Percentiles rank a stretch among this genome's conserved stretches.
Conservation (phyloP, 37 sponge, comb jelly and placozoan species). For the Beroe ovata region DNA sequence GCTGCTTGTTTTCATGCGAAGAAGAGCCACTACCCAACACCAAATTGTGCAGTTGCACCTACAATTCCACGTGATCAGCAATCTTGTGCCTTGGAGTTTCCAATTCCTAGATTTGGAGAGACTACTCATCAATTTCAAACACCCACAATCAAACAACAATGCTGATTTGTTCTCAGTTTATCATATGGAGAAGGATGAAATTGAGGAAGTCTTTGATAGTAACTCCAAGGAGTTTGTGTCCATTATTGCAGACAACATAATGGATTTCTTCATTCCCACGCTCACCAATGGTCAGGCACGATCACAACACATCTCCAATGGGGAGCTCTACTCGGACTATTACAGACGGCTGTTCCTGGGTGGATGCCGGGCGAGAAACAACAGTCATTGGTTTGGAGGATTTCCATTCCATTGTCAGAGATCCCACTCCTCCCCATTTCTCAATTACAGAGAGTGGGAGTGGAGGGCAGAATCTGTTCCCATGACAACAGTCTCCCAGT, state of each 20-base stretch:
- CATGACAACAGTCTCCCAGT: neutral
- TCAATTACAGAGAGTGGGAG: neutral
- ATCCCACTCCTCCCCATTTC: neutral
- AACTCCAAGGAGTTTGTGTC: neutral
- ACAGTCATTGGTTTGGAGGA: neutral
- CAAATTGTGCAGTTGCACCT: neutral
- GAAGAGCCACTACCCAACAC: neutral
- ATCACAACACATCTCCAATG: neutral
- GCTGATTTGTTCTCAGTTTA: neutral
- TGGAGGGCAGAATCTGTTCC: neutral
- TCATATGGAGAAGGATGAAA: neutral
- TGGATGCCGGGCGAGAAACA: neutral
- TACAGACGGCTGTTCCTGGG: neutral
- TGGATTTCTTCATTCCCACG: neutral
- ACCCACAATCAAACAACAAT: neutral
- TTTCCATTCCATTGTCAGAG: neutral
- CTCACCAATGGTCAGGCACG: neutral
- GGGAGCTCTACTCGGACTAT: neutral
- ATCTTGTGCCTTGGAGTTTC: neutral
- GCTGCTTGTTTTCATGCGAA: neutral
- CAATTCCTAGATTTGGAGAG: constrained; percentile 4
- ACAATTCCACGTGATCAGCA: neutral
- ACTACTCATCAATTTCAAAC: neutral
- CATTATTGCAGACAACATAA: neutral
- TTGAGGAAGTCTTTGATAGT: constrained; percentile 4